These are phyloP conservation scores for Callipepla californica DNA, from an alignment of 2,113 vertebrate genomes.

Conservation along the genomic window DNA sequence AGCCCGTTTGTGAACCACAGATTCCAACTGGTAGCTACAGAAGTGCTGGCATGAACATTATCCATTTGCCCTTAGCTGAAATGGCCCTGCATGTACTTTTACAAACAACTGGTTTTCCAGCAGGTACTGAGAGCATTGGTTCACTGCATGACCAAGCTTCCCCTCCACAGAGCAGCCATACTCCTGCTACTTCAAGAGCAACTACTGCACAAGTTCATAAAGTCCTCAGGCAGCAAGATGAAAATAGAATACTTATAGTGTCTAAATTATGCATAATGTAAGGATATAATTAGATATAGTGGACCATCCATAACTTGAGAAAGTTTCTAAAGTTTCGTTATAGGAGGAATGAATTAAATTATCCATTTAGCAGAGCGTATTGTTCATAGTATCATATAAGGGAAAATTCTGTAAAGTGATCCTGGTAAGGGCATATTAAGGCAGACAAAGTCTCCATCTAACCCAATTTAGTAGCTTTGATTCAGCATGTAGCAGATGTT, in stretches of 20 bases:
- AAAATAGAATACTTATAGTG: conserved; percentile 10
- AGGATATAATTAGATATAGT: conserved; percentile 44
- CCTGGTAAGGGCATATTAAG: neutral
- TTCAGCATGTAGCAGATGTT: neutral
- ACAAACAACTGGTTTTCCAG: conserved; percentile 11
- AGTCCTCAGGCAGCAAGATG: conserved; percentile 4
- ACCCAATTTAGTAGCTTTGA: neutral
- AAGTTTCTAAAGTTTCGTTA: neutral
- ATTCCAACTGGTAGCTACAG: neutral
- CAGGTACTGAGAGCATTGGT: neutral
- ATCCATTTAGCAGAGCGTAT: neutral
- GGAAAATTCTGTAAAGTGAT: neutral
- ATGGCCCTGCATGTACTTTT: neutral
- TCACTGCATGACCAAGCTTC: neutral
- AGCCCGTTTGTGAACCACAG: neutral
- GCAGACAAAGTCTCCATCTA: neutral
- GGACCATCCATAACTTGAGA: conserved; percentile 1
- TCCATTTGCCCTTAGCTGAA: neutral
- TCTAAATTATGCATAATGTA: conserved; percentile 50
- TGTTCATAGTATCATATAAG: neutral
- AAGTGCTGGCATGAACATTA: neutral
- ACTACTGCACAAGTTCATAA: neutral
- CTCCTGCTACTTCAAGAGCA: neutral
- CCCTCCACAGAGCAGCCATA: neutral
- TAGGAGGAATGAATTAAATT: neutral